phyloP scores from a whole-genome alignment of 2,797 vertebrate species.

The Falco peregrinus region DNA sequence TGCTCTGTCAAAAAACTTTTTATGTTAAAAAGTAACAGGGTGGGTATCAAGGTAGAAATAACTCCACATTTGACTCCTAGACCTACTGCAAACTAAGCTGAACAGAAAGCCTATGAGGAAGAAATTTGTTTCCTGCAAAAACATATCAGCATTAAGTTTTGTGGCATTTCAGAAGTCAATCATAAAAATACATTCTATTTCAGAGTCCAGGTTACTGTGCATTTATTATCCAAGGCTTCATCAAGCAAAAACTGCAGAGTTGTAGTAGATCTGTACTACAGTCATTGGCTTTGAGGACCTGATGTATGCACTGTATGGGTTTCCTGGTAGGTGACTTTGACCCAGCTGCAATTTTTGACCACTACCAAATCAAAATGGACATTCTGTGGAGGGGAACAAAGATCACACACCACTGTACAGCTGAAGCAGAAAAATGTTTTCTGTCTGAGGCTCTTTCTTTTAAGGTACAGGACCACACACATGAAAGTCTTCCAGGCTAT shows the following conservation, averaged over 20 bases:
- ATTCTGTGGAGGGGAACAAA: not conserved
- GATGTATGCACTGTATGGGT: accelerated
- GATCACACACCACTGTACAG: not conserved
- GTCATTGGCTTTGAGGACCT: not conserved
- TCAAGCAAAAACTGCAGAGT: not conserved
- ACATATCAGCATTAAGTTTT: not conserved
- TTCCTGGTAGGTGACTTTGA: not conserved
- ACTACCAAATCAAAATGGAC: not conserved
- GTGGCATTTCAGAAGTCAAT: not conserved
- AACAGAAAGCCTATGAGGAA: not conserved
- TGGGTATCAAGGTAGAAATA: not conserved
- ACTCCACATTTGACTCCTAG: not conserved
- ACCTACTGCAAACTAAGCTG: not conserved
- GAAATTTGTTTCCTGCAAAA: not conserved
- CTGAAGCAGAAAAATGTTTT: not conserved
- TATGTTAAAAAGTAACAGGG: not conserved
- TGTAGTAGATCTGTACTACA: not conserved
- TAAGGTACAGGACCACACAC: not conserved
- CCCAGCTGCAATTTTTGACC: not conserved
- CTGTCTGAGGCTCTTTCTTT: not conserved
- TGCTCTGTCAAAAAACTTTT: not conserved
- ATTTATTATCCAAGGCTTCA: not conserved
- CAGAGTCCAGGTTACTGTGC: not conserved
- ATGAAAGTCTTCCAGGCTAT: constrained; percentile 13
- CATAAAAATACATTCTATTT: not conserved